Evolutionary conservation across 2,888 invertebrate genomes (phyloP).

Genomic region (Ophioninae sp.): DNA sequence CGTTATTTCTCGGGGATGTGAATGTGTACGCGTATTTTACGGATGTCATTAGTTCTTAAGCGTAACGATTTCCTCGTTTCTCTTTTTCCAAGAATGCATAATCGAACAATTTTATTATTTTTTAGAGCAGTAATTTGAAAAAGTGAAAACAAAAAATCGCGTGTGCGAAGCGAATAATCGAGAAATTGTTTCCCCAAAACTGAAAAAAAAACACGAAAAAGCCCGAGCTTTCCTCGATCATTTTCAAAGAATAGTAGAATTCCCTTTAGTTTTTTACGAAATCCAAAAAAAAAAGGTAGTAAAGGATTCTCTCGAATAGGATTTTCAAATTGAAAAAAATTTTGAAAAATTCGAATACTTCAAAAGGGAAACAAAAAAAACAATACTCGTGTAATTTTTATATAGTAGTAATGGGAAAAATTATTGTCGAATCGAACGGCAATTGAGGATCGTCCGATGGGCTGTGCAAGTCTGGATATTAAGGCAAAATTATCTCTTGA

Average conservation of each 20-base stretch:
- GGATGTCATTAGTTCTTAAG: constrained; percentile 56
- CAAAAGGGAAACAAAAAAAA: neutral
- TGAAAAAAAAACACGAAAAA: neutral
- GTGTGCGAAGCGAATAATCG: neutral
- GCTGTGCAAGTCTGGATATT: constrained; percentile 79
- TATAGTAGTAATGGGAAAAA: constrained; percentile 30
- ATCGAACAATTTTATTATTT: constrained; percentile 36
- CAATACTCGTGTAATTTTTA: neutral
- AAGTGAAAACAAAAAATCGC: constrained; percentile 21
- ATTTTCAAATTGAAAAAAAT: neutral
- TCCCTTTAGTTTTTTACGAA: neutral
- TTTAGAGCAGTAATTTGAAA: constrained; percentile 16
- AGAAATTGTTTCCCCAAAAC: neutral
- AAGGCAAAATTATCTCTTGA: constrained; percentile 60
- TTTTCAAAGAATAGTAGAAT: neutral
- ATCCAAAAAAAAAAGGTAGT: neutral
- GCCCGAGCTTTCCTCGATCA: neutral
- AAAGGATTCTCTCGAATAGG: neutral
- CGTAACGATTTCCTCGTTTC: constrained; percentile 3
- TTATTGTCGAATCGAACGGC: constrained; percentile 67
- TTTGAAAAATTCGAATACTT: neutral
- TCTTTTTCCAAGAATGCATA: constrained; percentile 25
- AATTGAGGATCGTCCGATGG: constrained; percentile 76
- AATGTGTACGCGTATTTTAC: constrained; percentile 44
- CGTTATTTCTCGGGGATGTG: constrained; percentile 16